Evolutionary conservation across 2,113 vertebrate species (phyloP).

Genomic region (Bubo bubo): DNA sequence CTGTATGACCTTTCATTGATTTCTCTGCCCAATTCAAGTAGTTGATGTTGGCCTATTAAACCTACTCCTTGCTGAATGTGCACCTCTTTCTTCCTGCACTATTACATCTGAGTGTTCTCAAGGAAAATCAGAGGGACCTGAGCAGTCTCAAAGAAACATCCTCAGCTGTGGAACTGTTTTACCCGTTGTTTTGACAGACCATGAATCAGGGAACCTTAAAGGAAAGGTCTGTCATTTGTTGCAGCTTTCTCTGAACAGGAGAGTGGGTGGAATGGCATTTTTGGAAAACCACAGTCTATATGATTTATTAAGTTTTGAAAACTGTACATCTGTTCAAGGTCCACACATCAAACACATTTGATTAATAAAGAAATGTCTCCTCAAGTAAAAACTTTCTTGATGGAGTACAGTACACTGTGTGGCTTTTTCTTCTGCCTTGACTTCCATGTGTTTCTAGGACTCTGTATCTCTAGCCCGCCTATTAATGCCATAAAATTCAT

Average conservation of each 20-base stretch:
- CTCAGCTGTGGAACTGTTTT: neutral
- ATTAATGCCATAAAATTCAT: neutral
- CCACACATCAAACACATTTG: neutral
- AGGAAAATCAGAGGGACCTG: neutral
- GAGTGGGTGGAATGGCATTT: neutral
- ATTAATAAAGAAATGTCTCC: neutral
- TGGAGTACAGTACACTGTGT: neutral
- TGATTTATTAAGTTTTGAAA: constrained; percentile 24
- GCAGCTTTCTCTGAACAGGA: neutral
- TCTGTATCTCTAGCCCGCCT: neutral
- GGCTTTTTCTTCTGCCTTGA: neutral
- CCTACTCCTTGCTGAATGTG: neutral
- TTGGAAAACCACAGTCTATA: neutral
- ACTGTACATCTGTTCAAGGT: neutral
- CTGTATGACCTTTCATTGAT: neutral
- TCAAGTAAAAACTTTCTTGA: neutral
- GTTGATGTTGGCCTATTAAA: neutral
- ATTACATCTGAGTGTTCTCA: neutral
- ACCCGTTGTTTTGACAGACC: neutral
- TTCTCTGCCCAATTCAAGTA: neutral
- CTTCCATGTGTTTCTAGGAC: neutral
- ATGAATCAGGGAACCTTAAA: neutral
- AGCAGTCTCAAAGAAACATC: neutral
- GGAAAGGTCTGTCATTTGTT: neutral
- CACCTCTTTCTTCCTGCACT: neutral